A percentile compares a stretch with the other conserved stretches of the same genome.
Conservation (phyloP, 2,888 invertebrate genomes). For the Listrodromus nycthemerus region DNA sequence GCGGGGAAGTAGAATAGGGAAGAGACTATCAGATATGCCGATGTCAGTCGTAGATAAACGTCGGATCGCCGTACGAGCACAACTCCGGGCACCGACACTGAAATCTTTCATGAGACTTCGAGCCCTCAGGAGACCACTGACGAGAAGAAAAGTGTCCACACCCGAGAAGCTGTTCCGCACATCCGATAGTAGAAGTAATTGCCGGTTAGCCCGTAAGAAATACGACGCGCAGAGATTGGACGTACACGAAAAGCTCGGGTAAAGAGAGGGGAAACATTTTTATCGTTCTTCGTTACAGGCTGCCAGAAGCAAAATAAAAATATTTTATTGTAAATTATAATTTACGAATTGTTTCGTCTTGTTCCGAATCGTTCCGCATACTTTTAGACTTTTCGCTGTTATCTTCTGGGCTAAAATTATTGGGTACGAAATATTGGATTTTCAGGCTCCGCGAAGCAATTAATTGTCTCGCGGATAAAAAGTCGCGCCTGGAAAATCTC, state of each 20-base stretch:
- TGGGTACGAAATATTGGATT: no score
- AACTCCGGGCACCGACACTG: constrained; percentile 16
- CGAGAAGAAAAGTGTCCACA: constrained; percentile 89
- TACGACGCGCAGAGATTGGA: constrained; percentile 5
- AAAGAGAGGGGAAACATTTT: not conserved
- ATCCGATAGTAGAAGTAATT: constrained; percentile 43
- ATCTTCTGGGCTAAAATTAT: no score
- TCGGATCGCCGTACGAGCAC: constrained; percentile 44
- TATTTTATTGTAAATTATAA: not conserved
- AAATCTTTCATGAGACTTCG: constrained; percentile 84
- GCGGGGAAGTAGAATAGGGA: constrained; percentile 90
- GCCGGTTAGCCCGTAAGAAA: constrained; percentile 30
- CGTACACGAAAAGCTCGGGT: not conserved
- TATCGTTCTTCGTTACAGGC: not conserved
- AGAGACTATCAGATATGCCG: constrained; percentile 89
- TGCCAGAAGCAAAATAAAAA: not conserved
- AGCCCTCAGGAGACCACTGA: constrained; percentile 89
- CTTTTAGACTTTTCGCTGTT: no score
- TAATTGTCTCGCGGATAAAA: not conserved
- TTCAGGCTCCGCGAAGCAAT: not conserved
- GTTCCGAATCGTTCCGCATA: no score
- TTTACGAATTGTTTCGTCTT: not conserved
- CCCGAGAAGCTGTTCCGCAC: constrained; percentile 51
- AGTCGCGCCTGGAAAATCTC: constrained; percentile 48
- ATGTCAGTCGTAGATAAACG: constrained; percentile 87